A percentile compares a stretch with the other conserved stretches of the same genome.
These are phyloP conservation scores for Scaptomyza graminum DNA, from an alignment of 1,140 invertebrate species.

Conservation along the genomic window DNA sequence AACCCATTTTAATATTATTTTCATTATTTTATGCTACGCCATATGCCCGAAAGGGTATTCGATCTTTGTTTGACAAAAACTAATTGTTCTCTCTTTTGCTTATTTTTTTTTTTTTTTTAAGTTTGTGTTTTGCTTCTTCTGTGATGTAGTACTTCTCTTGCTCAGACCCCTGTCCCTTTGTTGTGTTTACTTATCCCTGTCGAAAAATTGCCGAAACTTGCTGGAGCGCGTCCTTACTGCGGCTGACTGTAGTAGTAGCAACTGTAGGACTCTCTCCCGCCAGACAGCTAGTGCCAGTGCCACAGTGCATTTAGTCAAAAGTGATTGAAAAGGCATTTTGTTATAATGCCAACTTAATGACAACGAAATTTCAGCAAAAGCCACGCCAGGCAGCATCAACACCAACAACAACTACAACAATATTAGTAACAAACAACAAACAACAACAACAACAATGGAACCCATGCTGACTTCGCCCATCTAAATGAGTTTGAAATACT, in stretches of 20 bases:
- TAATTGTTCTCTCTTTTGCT: not conserved
- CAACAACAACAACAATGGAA: conserved; percentile 22
- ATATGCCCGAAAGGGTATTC: not conserved
- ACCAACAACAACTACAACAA: conserved; percentile 3
- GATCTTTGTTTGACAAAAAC: not conserved
- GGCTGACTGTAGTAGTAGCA: conserved; percentile 21
- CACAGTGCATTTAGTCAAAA: conserved; percentile 76
- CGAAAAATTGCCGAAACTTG: conserved; percentile 72
- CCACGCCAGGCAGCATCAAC: conserved; percentile 49
- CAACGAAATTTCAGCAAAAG: conserved; percentile 81
- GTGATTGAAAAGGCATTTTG: conserved; percentile 83
- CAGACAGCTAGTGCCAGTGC: conserved; percentile 7
- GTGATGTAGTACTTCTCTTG: conserved; percentile 27
- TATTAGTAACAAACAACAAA: too few species aligned
- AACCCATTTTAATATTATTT: too few species aligned
- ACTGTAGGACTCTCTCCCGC: conserved; percentile 11
- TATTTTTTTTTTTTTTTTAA: conserved; percentile 33
- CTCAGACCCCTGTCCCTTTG: conserved; percentile 29
- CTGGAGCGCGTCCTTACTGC: conserved; percentile 54
- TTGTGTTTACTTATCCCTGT: conserved; percentile 79
- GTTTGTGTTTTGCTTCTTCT: conserved; percentile 55
- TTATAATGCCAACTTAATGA: conserved; percentile 83
- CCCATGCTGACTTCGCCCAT: conserved; percentile 25
- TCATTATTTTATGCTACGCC: too few species aligned
- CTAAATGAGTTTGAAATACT: conserved; percentile 61